These are phyloP conservation scores for Drosophila picticornis DNA, from an alignment of 2,888 invertebrate species.

Conservation along the genomic window DNA sequence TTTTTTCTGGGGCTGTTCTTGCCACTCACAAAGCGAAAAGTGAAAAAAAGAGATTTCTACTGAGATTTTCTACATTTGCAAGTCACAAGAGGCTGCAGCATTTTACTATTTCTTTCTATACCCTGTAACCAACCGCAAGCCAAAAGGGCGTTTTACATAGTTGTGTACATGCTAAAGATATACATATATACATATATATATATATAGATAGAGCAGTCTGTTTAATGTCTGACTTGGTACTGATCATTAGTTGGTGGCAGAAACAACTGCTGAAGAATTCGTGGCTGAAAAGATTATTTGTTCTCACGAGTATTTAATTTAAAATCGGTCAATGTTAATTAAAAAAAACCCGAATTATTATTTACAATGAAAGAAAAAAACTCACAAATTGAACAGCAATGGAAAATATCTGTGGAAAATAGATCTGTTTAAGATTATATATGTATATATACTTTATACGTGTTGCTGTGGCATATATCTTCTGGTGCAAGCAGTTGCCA, in stretches of 20 bases:
- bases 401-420: background rate
- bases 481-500: constrained; percentile 19
- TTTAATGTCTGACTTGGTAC: background rate
- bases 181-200: too few relatives aligned
- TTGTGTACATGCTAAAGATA: background rate
- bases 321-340: background rate
- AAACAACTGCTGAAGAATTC: background rate
- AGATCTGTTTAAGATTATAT: background rate
- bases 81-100: constrained; percentile 23
- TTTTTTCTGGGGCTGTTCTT: constrained; percentile 17
- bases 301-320: background rate
- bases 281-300: background rate
- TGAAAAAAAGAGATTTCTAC: constrained; percentile 38
- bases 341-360: background rate
- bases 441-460: background rate
- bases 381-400: background rate
- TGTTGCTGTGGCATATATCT: constrained; percentile 11
- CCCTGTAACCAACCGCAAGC: constrained; percentile 4
- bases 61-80: constrained; percentile 45
- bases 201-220: too few relatives aligned
- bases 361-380: background rate
- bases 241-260: background rate
- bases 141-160: background rate
- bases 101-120: constrained; percentile 48
- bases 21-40: constrained; percentile 27